A percentile compares a stretch with the other conserved stretches of the same genome.
These are phyloP conservation scores for Ectropis grisescens DNA, from an alignment of 1,140 invertebrate species.

Conservation along the genomic window DNA sequence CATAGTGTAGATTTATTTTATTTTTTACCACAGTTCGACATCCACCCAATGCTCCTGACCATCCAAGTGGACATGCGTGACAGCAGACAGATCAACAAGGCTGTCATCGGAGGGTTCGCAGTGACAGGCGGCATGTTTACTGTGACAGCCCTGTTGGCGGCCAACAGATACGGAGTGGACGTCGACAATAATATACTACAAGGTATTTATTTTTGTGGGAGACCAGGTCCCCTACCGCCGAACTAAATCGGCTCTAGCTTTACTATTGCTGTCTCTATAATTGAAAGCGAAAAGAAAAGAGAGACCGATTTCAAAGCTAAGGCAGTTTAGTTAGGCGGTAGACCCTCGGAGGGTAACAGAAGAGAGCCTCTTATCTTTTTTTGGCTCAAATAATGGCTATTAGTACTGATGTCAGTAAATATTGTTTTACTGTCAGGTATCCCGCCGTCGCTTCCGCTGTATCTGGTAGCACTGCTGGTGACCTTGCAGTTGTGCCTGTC, in stretches of 20 bases:
- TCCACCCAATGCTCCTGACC: conserved; percentile 83
- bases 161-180: conserved; percentile 73
- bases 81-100: conserved; percentile 74
- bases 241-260: too few species aligned
- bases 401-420: too few species aligned
- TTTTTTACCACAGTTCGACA: conserved; percentile 84
- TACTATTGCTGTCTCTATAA: too few species aligned
- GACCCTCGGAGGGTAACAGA: too few species aligned
- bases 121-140: conserved; percentile 75
- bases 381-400: too few species aligned
- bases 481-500: conserved; percentile 83
- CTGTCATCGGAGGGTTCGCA: conserved; percentile 75
- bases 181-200: conserved; percentile 67
- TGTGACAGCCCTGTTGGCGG: conserved; percentile 73
- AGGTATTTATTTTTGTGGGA: too few species aligned
- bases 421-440: conserved; percentile 72
- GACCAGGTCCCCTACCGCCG: too few species aligned
- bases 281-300: too few species aligned
- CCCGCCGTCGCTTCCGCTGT: conserved; percentile 73
- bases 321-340: too few species aligned
- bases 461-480: conserved; percentile 75
- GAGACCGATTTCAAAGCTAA: too few species aligned
- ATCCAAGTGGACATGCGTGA: conserved; percentile 85
- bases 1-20: too few species aligned
- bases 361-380: too few species aligned